Percentiles rank a stretch among this genome's conserved stretches.
Conservation (phyloP, 1,140 invertebrate species). For the Drosophila murphyi region DNA sequence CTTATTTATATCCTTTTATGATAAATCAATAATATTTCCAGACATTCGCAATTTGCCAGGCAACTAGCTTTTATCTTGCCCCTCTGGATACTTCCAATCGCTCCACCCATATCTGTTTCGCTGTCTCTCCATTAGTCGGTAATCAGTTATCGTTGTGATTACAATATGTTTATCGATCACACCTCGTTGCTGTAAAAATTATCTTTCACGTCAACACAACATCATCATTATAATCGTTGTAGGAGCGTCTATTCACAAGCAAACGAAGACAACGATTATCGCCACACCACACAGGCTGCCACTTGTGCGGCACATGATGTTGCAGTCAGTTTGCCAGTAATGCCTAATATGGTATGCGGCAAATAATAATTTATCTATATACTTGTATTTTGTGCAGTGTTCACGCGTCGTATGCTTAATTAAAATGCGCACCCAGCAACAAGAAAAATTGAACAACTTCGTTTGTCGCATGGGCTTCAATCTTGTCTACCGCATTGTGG, state of each 20-base stretch:
- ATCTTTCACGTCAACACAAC: not conserved
- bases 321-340: constrained; percentile 5
- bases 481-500: constrained; percentile 68
- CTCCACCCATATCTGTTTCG: not conserved
- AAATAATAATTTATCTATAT: constrained; percentile 8
- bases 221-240: not conserved
- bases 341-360: constrained; percentile 34
- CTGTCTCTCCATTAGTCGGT: not conserved
- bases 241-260: constrained; percentile 11
- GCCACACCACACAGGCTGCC: constrained; percentile 32
- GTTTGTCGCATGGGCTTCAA: constrained; percentile 29
- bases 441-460: constrained; percentile 30
- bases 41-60: too few relatives aligned
- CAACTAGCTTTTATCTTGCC: not conserved
- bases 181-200: constrained; percentile 27
- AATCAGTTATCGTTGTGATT: not conserved
- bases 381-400: constrained; percentile 32
- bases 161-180: constrained; percentile 24
- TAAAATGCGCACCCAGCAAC: constrained; percentile 63
- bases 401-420: constrained; percentile 75
- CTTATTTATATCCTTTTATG: too few relatives aligned
- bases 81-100: not conserved
- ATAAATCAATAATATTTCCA: too few relatives aligned
- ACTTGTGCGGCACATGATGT: constrained; percentile 19
- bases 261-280: not conserved